Base-by-base conservation (phyloP, 2,113 vertebrate species). In the Alligator sinensis region DNA sequence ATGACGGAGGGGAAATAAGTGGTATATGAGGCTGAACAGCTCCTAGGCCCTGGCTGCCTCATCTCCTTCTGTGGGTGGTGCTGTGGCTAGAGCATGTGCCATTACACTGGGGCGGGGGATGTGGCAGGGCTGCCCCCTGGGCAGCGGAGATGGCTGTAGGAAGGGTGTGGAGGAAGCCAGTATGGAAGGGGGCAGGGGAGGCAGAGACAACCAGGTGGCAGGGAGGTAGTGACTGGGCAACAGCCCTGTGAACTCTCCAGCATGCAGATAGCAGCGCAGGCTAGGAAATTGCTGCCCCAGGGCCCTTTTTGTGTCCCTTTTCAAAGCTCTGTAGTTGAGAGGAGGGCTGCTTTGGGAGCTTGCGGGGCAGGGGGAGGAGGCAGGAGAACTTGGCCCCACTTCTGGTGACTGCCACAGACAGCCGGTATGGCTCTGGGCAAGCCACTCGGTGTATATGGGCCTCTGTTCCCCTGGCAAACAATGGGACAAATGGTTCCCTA, bases 331-430 rank as follows among this genome's bases (percentile, higher is more conserved):
- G 34, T 34, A 34, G 34, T 34, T 3, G 14, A 25, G 11, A 22
- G 58, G 58, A 6, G 9, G 58, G 47, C 12, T 47, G 63, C 3
- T 17, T 47, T 2, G 60, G 68, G 28, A 30, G 60, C 22, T 2
- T 16, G 17, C 11, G 2, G 55, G 30, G 16, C 9, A 38, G 60
- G 14, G 5, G 6, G 22, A 1, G 54, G 16, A 24, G 9, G 1
- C 5, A 13, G 22, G 17, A 4, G 5, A 21, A 24, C 66, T 57
- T 19, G n/a, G 60, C 19, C 70, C 47, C 10, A 34, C 34, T 34
- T 34, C 34, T 34, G 34, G 34, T 34, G 34, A 34, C 34, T 34
- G 34, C 34, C 34, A 34, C 34, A 34, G 34, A 34, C 34, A 34
- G 34, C 34, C 34, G 34, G 4, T 34, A 34, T 34, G 34, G 34